Conservation (phyloP, 2,888 invertebrate genomes). For the Parelbella ahira region DNA sequence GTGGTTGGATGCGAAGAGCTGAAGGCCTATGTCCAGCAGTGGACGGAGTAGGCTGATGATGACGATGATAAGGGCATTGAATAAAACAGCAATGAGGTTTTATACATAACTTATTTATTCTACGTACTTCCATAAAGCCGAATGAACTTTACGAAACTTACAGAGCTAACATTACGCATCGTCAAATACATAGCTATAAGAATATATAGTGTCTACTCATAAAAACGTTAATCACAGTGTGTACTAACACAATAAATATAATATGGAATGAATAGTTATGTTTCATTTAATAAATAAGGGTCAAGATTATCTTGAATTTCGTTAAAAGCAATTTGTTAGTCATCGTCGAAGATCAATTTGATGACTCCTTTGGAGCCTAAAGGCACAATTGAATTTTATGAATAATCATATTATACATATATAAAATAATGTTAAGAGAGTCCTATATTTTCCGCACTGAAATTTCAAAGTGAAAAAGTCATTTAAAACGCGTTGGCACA, state of each 20-base stretch:
- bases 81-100: conserved; percentile 29
- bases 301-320: conserved; percentile 40
- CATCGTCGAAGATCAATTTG: conserved; percentile 39
- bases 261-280: conserved; percentile 60
- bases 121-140: conserved; percentile 68
- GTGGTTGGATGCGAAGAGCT: too few relatives aligned
- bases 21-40: too few relatives aligned
- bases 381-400: conserved; percentile 44
- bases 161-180: conserved; percentile 52
- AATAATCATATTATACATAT: conserved; percentile 8
- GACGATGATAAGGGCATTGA: too few relatives aligned
- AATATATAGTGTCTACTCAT: conserved; percentile 48
- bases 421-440: not conserved
- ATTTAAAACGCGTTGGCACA: conserved; percentile 1
- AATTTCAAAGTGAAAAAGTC: not conserved
- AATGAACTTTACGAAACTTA: conserved; percentile 62
- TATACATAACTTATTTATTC: conserved; percentile 51
- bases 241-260: conserved; percentile 55
- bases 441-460: conserved; percentile 1
- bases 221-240: conserved; percentile 70
- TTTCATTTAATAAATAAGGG: conserved; percentile 43
- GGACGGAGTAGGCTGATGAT: too few relatives aligned
- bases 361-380: conserved; percentile 45
- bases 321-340: conserved; percentile 38
- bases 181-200: conserved; percentile 51